Evolutionary conservation across 2,797 vertebrate genomes (phyloP), one percentile per base, ranked within the genome.

Genomic region (Lepus townsendii): DNA sequence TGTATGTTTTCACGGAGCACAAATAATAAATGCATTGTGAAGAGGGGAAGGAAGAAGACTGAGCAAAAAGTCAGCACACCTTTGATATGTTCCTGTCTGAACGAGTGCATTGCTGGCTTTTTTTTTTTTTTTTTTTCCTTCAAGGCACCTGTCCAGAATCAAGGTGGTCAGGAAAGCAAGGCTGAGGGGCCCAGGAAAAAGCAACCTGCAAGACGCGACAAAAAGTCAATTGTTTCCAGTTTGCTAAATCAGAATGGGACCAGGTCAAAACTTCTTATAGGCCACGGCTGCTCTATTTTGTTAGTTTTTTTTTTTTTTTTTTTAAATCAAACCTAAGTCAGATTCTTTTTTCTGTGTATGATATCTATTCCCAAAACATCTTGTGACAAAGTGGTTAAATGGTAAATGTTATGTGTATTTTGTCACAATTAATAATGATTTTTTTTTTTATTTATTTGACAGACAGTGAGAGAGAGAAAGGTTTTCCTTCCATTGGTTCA

Each of bases 11-110:
- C 30, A 50, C 63, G 69, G 75, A 92, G 38, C 14, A 75, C 89
- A 90, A 78, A 96, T 91, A 92, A 95, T 87, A 91, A 93, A 62
- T 69, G 69, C 90, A 62, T 87, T 95, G 84, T 94, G 82, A 60
- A 50, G 66, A 24, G 50, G 68, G 35, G 27, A 52, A 38, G n/a
- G 10, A 60, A 69, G 63, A 73, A 20, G n/a, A 65, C 2, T 54
- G 71, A 47, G 3, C 26, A 42, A 35, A 85, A 85, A 63, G 71
- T 92, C 83, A 52, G 62, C 5, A 57, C 71, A 38, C 20, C 85
- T 94, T 87, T 84, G 86, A 84, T 63, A 38, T 5, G n/a, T 3
- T 19, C 63, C 52, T 79, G 24, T 88, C n/a, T 4, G 22, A 63
- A n/a, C 4, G 19, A 63, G 63, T 5, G 0, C 20, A 0, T 9